Percentiles rank a stretch among this genome's conserved stretches.
Evolutionary conservation across 2,113 vertebrate species (phyloP).

Genomic region (Oncorhynchus clarkii): DNA sequence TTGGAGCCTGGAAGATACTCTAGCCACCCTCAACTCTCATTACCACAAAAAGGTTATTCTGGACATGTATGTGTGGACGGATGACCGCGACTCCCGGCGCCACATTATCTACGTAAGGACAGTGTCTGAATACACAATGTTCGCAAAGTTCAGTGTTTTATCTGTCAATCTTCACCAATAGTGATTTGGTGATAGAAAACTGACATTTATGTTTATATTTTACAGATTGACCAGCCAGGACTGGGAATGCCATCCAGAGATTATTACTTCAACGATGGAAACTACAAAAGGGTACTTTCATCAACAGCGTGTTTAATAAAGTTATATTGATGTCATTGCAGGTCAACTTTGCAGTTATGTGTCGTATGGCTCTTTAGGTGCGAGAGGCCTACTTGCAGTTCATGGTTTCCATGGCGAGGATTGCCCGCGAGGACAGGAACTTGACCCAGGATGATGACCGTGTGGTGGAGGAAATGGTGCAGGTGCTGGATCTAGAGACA

Average conservation of each 20-base stretch:
- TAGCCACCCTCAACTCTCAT: slow-evolving; percentile 80
- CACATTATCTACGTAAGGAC: slow-evolving; percentile 87
- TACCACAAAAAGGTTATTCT: slow-evolving; percentile 89
- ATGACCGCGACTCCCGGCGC: slow-evolving; percentile 86
- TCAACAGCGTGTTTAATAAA: neutral
- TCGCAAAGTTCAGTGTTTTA: neutral
- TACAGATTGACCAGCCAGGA: slow-evolving; percentile 90
- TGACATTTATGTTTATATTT: slow-evolving; percentile 25
- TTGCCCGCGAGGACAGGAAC: slow-evolving; percentile 85
- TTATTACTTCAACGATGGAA: slow-evolving; percentile 88
- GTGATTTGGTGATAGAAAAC: neutral
- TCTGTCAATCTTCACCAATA: neutral
- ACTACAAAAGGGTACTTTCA: slow-evolving; percentile 78
- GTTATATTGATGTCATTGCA: neutral
- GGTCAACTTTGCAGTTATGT: neutral
- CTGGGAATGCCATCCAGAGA: slow-evolving; percentile 95
- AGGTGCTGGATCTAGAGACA: slow-evolving; percentile 89
- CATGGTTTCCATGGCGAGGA: slow-evolving; percentile 86
- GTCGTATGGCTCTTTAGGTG: slow-evolving; percentile 69
- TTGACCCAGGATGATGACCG: slow-evolving; percentile 74
- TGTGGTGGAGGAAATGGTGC: slow-evolving; percentile 85
- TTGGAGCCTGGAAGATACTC: slow-evolving; percentile 87
- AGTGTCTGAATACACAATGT: neutral
- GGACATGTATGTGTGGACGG: slow-evolving; percentile 92
- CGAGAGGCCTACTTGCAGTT: slow-evolving; percentile 90